Base-by-base conservation (phyloP, 2,888 invertebrate species). In the Agonopterix alstromeriana region DNA sequence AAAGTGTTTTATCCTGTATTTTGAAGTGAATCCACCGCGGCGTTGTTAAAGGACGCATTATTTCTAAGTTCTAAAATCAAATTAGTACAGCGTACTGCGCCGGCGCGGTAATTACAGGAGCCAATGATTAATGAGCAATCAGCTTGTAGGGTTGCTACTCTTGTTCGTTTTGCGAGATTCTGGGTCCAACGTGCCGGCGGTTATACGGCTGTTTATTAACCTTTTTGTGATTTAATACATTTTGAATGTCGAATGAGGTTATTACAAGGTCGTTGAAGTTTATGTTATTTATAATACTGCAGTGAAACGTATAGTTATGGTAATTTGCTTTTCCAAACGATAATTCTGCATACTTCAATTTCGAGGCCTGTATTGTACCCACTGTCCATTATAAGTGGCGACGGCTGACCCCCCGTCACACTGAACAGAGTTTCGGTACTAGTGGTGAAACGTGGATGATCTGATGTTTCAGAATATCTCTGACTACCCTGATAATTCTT, bases 81-180 rank as follows among this genome's bases (percentile, higher is more conserved):
- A 84, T 83, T 82, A 81, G 65, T 60, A 59, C 63, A 56, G 61
- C 55, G 70, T 61, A 61, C 64, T 66, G 73, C 74, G 75, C 72
- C 69, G 75, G 77, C 72, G 73, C 66, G 70, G 83, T 82, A 82
- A 83, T 85, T 82, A 84, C 79, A 73, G 73, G 70, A 72, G 73
- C 66, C 63, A 64, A 27, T 86, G 87, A 86, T 85, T 86, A 87
- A 86, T 83, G 86, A 84, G 80, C 79, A 74, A 80, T 82, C 80
- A 79, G 77, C 69, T 74, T 76, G 72, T 69, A 40, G 45, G 45
- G 45, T 14, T 45, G 45, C 45, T 3, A 12, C 36, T 40, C 12
- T 46, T 42, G 46, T 11, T 46, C 35, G 27, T 46, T 42, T 46
- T 46, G 27, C 10, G 42, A 35, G 11, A 12, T 12, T 46, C 10